Base-by-base conservation (phyloP, 2,888 invertebrate species). In the Monopis laevigella region DNA sequence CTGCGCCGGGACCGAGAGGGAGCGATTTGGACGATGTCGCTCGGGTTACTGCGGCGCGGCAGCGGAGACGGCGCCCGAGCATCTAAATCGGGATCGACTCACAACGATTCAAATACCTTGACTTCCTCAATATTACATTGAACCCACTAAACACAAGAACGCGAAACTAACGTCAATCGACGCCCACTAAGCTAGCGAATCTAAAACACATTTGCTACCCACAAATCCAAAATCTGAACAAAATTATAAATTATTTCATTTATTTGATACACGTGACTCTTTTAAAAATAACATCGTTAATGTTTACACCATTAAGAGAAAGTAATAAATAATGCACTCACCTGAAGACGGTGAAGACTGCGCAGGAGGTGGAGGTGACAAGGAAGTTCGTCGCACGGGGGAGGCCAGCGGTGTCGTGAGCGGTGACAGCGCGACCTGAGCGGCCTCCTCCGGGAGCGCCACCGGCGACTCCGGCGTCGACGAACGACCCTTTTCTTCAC, bases 121-220 rank as follows among this genome's bases (percentile, higher is more conserved):
- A 78, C 78, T 80, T 80, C 80, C 80, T 80, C 77, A 77, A 80
- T 77, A 80, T 77, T 77, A 80, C 80, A 77, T 78, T 78, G 80
- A 80, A 80, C 80, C 74, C 80, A 57, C 59, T 54, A 62, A 63
- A 54, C 69, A 69, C 64, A 61, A 74, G 69, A 70, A 66, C 65
- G 68, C 70, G 60, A 68, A 42, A 36, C 36, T 62, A 63, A 75
- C 77, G 74, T 77, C 74, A 75, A 71, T 70, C 62, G 65, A 66
- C 77, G 67, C 78, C 78, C 64, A 77, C 36, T 12, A 36, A 34
- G 11, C 19, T 36, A 36, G 19, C 36, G 16, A 21, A 17, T 32
- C 17, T 16, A 17, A 39, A 39, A 19, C 17, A 27, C 8, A 39
- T 26, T 39, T 17, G 55, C 58, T 54, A 54, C 57, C 59, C 53